These are phyloP conservation scores for Hemicordylus capensis DNA, from an alignment of 2,113 vertebrate genomes.

Conservation along the genomic window DNA sequence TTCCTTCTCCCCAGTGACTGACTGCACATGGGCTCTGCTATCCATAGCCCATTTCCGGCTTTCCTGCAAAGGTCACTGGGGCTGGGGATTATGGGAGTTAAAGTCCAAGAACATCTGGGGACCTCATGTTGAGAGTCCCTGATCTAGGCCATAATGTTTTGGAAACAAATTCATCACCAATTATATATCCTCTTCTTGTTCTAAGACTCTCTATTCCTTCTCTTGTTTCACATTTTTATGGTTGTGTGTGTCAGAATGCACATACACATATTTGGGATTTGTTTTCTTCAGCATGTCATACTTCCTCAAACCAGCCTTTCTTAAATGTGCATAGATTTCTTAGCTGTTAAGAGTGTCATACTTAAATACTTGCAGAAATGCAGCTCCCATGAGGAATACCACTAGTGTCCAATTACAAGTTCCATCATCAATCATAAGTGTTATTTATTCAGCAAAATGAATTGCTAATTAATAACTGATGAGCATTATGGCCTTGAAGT, in stretches of 20 bases:
- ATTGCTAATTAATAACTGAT: constrained; percentile 99
- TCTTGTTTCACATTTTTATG: not conserved
- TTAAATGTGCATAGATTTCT: constrained; percentile 66
- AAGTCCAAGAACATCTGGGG: too few species aligned
- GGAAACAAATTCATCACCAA: not conserved
- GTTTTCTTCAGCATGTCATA: constrained; percentile 70
- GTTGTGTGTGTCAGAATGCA: too few species aligned
- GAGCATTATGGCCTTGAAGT: constrained; percentile 98
- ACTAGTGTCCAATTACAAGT: constrained; percentile 97
- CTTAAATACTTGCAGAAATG: constrained; percentile 87
- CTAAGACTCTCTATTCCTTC: constrained; percentile 49
- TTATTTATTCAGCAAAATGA: constrained; percentile 99
- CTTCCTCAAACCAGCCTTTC: constrained; percentile 71
- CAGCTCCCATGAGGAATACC: constrained; percentile 86
- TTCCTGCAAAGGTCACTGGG: too few species aligned
- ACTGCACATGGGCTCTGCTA: too few species aligned
- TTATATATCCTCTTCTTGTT: not conserved
- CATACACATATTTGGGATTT: constrained; percentile 29
- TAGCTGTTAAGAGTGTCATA: constrained; percentile 82
- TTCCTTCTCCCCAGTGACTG: too few species aligned
- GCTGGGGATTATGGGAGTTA: too few species aligned
- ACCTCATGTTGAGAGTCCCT: too few species aligned
- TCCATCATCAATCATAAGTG: constrained; percentile 99
- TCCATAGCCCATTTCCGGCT: too few species aligned
- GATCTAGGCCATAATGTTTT: too few species aligned